These are phyloP conservation scores for Monochamus saltuarius DNA, from an alignment of 1,140 invertebrate genomes.

Conservation along the genomic window DNA sequence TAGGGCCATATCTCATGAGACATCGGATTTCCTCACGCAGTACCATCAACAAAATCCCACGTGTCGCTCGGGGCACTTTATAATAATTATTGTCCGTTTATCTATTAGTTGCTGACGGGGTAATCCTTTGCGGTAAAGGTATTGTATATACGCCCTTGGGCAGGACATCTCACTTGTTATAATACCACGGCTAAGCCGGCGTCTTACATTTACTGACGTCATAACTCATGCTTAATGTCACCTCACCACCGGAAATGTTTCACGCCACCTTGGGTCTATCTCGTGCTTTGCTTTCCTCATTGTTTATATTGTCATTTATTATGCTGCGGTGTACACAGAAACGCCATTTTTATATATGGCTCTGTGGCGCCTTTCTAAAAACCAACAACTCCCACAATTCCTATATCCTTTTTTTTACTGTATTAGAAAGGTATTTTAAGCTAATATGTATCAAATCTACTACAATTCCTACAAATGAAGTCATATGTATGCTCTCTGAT, in stretches of 20 bases:
- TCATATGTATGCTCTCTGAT: too few relatives aligned
- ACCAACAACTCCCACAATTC: too few relatives aligned
- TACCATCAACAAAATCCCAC: too few relatives aligned
- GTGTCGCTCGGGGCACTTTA: constrained; percentile 21
- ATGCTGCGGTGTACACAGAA: not conserved
- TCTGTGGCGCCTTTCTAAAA: not conserved
- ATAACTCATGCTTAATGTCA: constrained; percentile 43
- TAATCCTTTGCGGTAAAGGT: constrained; percentile 33
- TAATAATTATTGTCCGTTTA: constrained; percentile 38
- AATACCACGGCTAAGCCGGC: constrained; percentile 37
- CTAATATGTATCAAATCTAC: too few relatives aligned
- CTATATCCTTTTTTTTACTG: too few relatives aligned
- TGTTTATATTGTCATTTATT: constrained; percentile 29
- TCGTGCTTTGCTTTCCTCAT: constrained; percentile 26
- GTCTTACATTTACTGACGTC: constrained; percentile 37
- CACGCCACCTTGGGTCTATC: constrained; percentile 23
- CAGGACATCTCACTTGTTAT: constrained; percentile 38
- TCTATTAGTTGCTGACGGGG: constrained; percentile 35
- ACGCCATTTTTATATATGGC: not conserved
- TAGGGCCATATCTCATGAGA: too few relatives aligned
- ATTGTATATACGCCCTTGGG: constrained; percentile 34
- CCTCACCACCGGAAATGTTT: constrained; percentile 22
- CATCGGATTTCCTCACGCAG: too few relatives aligned
- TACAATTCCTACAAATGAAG: too few relatives aligned
- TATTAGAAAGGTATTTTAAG: too few relatives aligned